Evolutionary conservation across 2,113 vertebrate species (phyloP).

Genomic region (Tapirus terrestris): DNA sequence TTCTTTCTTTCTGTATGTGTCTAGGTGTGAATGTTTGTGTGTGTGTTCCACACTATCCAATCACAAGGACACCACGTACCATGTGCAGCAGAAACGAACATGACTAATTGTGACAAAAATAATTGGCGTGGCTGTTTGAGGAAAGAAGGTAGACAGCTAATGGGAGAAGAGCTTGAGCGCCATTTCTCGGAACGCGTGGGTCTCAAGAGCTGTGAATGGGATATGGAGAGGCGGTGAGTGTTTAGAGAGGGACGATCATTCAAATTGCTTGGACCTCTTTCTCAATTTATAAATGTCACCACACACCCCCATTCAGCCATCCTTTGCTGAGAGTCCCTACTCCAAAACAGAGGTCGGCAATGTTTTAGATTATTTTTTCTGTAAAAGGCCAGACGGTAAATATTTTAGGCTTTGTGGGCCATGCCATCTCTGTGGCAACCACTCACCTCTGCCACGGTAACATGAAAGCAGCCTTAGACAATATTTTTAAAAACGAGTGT

Average conservation of each 20-base stretch:
- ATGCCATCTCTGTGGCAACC: accelerated
- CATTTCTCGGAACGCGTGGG: accelerated
- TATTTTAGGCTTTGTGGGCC: neutral
- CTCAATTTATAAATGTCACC: neutral
- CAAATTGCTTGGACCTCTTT: neutral
- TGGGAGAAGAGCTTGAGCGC: neutral
- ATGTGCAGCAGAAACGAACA: neutral
- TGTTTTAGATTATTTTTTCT: neutral
- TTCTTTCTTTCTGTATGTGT: too few relatives aligned
- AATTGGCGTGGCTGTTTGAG: neutral
- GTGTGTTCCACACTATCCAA: neutral
- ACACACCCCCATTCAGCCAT: neutral
- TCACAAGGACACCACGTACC: neutral
- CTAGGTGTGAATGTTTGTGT: neutral
- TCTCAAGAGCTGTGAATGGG: neutral
- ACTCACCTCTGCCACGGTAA: neutral
- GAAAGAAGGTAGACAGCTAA: neutral
- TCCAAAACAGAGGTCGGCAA: neutral
- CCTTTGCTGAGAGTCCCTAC: neutral
- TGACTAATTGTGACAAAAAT: neutral
- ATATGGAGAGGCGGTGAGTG: neutral
- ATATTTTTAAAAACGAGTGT: neutral
- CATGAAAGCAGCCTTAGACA: neutral
- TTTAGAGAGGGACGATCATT: neutral
- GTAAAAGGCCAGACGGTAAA: neutral